Evolutionary conservation across 2,113 vertebrate genomes (phyloP).

Genomic region (Phocoena phocoena): DNA sequence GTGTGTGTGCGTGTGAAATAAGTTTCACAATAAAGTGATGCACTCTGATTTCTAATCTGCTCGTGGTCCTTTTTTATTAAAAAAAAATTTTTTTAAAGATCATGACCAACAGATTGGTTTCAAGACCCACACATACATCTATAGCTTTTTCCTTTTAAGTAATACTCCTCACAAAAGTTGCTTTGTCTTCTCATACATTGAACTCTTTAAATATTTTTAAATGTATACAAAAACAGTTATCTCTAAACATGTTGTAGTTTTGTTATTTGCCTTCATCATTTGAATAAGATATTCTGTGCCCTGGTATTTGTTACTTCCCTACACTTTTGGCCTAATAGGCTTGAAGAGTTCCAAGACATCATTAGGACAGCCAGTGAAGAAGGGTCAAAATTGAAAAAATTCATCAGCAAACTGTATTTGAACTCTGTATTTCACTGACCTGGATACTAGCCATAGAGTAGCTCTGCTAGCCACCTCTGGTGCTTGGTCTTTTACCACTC

Average conservation of each 20-base stretch:
- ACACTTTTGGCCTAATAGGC: neutral
- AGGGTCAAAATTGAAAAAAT: neutral
- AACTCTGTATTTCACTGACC: neutral
- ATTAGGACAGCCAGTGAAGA: neutral
- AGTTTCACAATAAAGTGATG: constrained; percentile 64
- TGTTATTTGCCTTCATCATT: constrained; percentile 22
- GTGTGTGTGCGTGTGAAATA: constrained; percentile 30
- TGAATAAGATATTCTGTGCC: neutral
- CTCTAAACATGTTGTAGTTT: neutral
- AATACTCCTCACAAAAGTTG: neutral
- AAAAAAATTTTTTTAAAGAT: neutral
- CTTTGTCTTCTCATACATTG: neutral
- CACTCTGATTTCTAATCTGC: constrained; percentile 43
- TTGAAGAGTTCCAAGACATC: neutral
- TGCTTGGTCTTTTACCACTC: neutral
- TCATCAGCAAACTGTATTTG: neutral
- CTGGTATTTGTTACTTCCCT: neutral
- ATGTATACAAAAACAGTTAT: neutral
- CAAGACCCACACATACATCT: neutral
- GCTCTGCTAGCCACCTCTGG: neutral
- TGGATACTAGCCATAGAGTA: neutral
- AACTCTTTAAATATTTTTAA: constrained; percentile 39
- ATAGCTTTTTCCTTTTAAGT: neutral
- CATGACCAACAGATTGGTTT: neutral
- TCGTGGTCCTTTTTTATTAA: constrained; percentile 49